phyloP scores from a whole-genome alignment of 53 echinoderm and acorn worm genomes.

The Zoroaster sp. region DNA sequence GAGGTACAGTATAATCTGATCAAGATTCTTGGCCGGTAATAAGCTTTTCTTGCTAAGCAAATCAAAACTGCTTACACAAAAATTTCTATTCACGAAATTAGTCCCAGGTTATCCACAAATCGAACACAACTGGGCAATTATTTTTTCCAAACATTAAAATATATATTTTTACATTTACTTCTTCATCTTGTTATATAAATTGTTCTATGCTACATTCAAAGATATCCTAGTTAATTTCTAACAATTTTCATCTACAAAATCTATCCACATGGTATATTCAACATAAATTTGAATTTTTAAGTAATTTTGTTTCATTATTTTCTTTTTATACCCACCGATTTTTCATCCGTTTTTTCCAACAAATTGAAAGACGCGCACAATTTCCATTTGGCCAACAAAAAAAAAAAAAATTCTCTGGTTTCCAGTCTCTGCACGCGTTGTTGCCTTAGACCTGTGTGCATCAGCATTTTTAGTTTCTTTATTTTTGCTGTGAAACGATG shows the following conservation, averaged over 20 bases:
- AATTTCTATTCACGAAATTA: neutral
- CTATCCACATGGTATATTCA: conserved; percentile 48
- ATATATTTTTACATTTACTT: conserved; percentile 50
- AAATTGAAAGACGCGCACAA: conserved; percentile 34
- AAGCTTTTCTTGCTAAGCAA: neutral
- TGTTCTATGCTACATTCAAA: conserved; percentile 38
- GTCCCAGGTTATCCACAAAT: neutral
- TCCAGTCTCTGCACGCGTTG: no score
- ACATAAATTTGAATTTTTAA: conserved; percentile 29
- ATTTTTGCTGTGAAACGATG: no score
- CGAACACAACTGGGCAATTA: conserved; percentile 9
- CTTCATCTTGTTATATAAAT: conserved; percentile 5
- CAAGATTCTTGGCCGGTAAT: neutral
- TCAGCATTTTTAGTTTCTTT: no score
- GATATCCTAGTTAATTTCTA: conserved; percentile 28
- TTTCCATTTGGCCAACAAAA: no score
- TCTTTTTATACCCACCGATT: neutral
- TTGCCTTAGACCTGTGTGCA: no score
- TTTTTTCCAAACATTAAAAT: conserved; percentile 49
- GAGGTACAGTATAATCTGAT: neutral
- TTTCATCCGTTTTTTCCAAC: neutral
- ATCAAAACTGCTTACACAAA: neutral
- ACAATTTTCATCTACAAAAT: conserved; percentile 23
- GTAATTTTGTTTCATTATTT: conserved; percentile 44
- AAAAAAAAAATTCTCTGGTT: no score